These are phyloP conservation scores for Chironomus tepperi DNA, from an alignment of 1,140 invertebrate genomes.

Conservation along the genomic window DNA sequence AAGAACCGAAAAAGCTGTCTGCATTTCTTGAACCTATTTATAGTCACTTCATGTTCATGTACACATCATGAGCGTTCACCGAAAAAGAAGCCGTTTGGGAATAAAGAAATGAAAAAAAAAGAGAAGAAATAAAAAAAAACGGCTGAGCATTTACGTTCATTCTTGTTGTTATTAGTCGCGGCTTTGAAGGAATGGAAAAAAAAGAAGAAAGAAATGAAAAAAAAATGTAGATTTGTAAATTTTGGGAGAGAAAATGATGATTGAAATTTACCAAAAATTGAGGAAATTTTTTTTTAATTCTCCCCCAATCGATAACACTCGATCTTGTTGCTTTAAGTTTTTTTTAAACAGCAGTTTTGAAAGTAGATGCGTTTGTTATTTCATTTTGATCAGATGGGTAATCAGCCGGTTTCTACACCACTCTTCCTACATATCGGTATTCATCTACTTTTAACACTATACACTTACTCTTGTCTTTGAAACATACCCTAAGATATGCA, in stretches of 20 bases:
- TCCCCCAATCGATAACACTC: not conserved
- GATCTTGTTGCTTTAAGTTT: not conserved
- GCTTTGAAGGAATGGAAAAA: conserved; percentile 6
- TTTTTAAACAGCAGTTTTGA: too few relatives aligned
- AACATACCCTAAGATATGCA: too few relatives aligned
- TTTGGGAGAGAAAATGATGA: not conserved
- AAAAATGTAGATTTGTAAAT: not conserved
- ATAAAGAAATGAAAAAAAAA: conserved; percentile 1
- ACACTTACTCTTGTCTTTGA: too few relatives aligned
- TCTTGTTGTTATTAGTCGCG: conserved; percentile 12
- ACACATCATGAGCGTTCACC: conserved; percentile 19
- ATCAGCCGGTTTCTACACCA: too few relatives aligned
- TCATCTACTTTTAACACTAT: too few relatives aligned
- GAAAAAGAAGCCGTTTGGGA: not conserved
- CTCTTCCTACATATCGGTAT: too few relatives aligned
- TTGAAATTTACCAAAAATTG: conserved; percentile 3
- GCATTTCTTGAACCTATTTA: conserved; percentile 21
- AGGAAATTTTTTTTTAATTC: too few relatives aligned
- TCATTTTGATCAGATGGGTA: too few relatives aligned
- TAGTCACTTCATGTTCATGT: conserved; percentile 19
- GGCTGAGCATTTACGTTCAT: conserved; percentile 1
- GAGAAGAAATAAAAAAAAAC: not conserved
- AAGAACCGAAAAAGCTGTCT: conserved; percentile 14
- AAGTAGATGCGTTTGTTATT: too few relatives aligned
- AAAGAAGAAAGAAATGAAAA: not conserved